Base-by-base conservation (phyloP, 2,113 vertebrate genomes). In the Phoxinus phoxinus region DNA sequence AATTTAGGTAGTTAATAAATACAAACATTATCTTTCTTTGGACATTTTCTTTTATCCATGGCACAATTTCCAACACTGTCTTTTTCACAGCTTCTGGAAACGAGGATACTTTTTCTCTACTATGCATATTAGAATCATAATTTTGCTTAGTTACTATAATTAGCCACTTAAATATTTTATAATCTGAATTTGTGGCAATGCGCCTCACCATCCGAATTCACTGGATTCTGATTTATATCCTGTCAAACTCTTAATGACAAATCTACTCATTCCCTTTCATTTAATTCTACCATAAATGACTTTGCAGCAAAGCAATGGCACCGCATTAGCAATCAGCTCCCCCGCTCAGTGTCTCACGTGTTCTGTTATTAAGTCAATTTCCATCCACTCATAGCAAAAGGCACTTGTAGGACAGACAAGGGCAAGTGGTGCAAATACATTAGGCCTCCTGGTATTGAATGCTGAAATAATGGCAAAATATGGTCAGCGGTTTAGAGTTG, bases 371-470 rank as follows among this genome's bases (percentile, higher is more conserved):
- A 46, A 65, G 58, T 80, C n/a, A 69, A 69, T 81, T 81, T 81
- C 51, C 79, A 81, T 69, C 61, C 79, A 67, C 59, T 69, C 61
- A 51, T 69, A 8, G 44, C 17, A 69, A 81, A 69, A 81, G 27
- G 10, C 79, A 81, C 79, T 81, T 81, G 71, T 83, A 80, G 80
- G 86, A 85, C 87, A 48, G 88, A 83, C 80, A 72, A 89, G 77
- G 61, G 81, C n/a, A 30, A 63, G 88, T 83, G 59, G 74, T 81
- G 23, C 58, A 32, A 81, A 81, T 67, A 21, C n/a, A 81, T 81
- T 65, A 67, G 27, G 27, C 27, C 61, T 35, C 19, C 6, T 81
- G 61, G 19, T 15, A 32, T 15, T 51, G 79, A 81, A 51, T 81
- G 17, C 17, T 35, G 79, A 81, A 69, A 32, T 69, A 67, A 81